Percentiles rank a stretch among this genome's conserved stretches.
These are phyloP conservation scores for Geopemphigus sp. DNA, from an alignment of 1,140 invertebrate genomes.

Conservation along the genomic window DNA sequence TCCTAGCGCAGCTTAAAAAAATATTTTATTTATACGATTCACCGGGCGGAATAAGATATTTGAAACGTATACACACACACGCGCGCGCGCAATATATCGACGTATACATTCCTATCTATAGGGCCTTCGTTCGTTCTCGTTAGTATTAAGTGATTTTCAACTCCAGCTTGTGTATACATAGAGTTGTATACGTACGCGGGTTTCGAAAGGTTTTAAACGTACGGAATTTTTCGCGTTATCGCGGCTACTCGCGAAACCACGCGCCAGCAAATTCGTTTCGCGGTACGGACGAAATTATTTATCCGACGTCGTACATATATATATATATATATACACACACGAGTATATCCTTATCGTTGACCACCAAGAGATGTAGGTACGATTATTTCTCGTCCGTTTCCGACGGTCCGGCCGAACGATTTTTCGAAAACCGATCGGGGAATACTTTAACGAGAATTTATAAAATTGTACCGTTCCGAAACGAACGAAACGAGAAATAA, in stretches of 20 bases:
- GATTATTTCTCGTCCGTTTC: too few relatives aligned
- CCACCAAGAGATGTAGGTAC: too few relatives aligned
- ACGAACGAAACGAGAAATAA: too few relatives aligned
- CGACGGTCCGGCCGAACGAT: too few relatives aligned
- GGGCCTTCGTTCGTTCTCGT: not conserved
- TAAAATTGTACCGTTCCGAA: too few relatives aligned
- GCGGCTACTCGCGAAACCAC: not conserved
- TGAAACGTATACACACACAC: not conserved
- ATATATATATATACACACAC: too few relatives aligned
- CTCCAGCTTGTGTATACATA: not conserved
- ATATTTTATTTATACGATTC: constrained; percentile 1
- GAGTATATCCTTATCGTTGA: too few relatives aligned
- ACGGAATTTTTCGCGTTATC: not conserved
- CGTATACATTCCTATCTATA: not conserved
- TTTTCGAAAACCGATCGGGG: too few relatives aligned
- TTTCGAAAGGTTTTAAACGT: constrained; percentile 2
- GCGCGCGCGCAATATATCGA: not conserved
- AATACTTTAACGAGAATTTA: too few relatives aligned
- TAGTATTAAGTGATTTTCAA: constrained; percentile 15
- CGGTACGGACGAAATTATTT: not conserved
- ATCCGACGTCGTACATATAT: too few relatives aligned
- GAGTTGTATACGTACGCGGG: not conserved
- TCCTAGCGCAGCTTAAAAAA: too few relatives aligned
- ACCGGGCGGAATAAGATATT: not conserved
- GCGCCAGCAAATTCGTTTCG: constrained; percentile 19